Percentiles rank a stretch among this genome's conserved stretches.
These are phyloP conservation scores for Rhingia rostrata DNA, from an alignment of 2,888 invertebrate species.

Conservation along the genomic window DNA sequence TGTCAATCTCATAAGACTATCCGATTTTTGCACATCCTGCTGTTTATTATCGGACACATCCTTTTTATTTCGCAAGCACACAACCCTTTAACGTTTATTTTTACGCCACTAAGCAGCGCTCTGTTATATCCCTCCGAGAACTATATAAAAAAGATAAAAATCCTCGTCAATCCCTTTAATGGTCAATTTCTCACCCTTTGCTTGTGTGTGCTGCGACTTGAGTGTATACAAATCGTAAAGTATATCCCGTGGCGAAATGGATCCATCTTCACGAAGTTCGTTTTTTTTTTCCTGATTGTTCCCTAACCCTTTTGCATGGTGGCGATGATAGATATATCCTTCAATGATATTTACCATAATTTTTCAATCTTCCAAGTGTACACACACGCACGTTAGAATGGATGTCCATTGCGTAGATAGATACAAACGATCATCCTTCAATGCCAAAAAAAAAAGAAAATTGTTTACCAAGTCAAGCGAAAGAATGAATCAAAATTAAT, in stretches of 20 bases:
- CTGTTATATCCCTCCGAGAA: slow-evolving; percentile 5
- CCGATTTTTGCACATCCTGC: slow-evolving; percentile 59
- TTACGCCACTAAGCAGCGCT: slow-evolving; percentile 29
- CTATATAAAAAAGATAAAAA: slow-evolving; percentile 54
- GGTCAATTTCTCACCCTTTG: slow-evolving; percentile 68
- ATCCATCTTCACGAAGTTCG: slow-evolving; percentile 75
- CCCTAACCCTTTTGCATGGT: slow-evolving; percentile 30
- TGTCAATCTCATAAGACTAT: slow-evolving; percentile 65
- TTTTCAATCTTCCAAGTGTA: slow-evolving; percentile 81
- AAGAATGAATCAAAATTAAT: slow-evolving; percentile 64
- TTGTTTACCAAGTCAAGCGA: slow-evolving; percentile 65
- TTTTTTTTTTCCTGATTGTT: slow-evolving; percentile 39
- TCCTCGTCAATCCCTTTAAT: slow-evolving; percentile 71
- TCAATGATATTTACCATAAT: slow-evolving; percentile 81
- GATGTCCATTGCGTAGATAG: slow-evolving; percentile 24
- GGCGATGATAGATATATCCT: background rate
- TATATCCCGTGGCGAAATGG: slow-evolving; percentile 82
- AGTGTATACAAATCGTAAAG: slow-evolving; percentile 79
- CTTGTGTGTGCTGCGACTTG: slow-evolving; percentile 11
- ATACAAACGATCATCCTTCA: slow-evolving; percentile 62
- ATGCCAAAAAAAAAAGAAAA: slow-evolving; percentile 47
- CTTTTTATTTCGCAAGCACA: slow-evolving; percentile 19
- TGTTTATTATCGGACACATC: slow-evolving; percentile 63
- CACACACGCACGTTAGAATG: slow-evolving; percentile 28
- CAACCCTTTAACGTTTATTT: slow-evolving; percentile 54